Evolutionary conservation across 2,113 vertebrate genomes (phyloP), one percentile per base, ranked within the genome.

Genomic region (Machaerirhynchus nigripectus): DNA sequence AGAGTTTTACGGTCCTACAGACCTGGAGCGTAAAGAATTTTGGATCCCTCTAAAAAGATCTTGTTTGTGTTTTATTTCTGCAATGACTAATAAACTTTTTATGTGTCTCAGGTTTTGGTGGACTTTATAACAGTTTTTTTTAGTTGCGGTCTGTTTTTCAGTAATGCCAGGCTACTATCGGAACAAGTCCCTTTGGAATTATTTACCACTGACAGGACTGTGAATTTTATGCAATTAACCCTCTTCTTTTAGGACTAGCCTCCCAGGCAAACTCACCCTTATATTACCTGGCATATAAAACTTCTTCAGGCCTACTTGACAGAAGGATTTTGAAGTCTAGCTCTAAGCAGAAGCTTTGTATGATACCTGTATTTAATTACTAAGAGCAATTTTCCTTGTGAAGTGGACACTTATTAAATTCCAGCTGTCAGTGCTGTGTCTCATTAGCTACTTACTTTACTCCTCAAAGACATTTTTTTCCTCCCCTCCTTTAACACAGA

Each of bases 391-490:
- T 96, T 97, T 95, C 60, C 94, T 61, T 93, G 91, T 87, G 89
- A 96, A 96, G 95, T 89, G 65, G 84, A 95, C 92, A 95, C 90
- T 93, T 96, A 95, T 77, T 96, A 94, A 95, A 95, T 96, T 96
- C 91, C 95, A 95, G 84, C 91, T 95, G 96, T 95, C 95, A 95
- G 73, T 96, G 81, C 97, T 98, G 98, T 97, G 86, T 98, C 94
- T 97, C 91, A 97, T 97, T 98, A 98, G 93, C 78, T 85, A 76
- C 91, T 92, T 95, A 93, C 92, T 98, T 98, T 93, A 95, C 97
- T 96, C 95, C 97, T 98, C 96, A 98, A 96, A 97, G 97, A 96
- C 96, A 53, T 86, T 87, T 95, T 92, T 91, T 97, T 94, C 27
- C 68, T 94, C 53, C n/a, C 13, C 68, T 93, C 44, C 56, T 92